Base-by-base conservation (phyloP, 2,888 invertebrate species). In the Drosophila parthenogenetica region DNA sequence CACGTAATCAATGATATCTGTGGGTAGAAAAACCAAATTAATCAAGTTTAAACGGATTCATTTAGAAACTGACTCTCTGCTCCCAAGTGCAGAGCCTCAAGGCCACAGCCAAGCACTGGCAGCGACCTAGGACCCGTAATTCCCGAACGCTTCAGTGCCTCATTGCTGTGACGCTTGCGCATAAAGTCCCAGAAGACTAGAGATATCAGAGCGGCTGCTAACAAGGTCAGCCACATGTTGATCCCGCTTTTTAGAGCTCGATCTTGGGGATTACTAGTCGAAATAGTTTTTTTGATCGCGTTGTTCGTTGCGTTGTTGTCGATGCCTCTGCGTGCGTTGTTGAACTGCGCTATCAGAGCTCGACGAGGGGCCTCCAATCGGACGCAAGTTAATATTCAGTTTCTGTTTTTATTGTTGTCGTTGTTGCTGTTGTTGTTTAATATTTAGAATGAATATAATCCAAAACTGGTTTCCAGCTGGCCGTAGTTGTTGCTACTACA, bases 121-220 rank as follows among this genome's bases (percentile, higher is more conserved):
- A 89, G n/a, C 4, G 73, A 48, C 0, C 29, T 43, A 2, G 89
- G 89, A 2, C 87, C 87, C 0, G 45, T 57, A n/a, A 88, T 81
- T 4, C 73, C 43, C 4, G 79, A 84, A 49, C 57, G 72, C 0
- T 40, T 13, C 1, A 89, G 69, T 2, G 50, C 50, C 0, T 37
- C 51, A n/a, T 53, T 54, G 3, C 79, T 75, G 4, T 79, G 71
- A 1, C 72, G 71, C 54, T 86, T 88, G 22, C 64, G 68, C 17
- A 42, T 32, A 62, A 69, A 82, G 66, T 88, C 87, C 89, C 87
- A 88, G 55, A n/a, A 17, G 17, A 89, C 42, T 25, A 89, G 50
- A 53, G 74, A 51, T 49, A 69, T 72, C 40, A 87, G 25, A 17
- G 69, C n/a, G 29, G 58, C 74, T 43, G 59, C 39, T 25, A 81